Conservation (phyloP, 2,113 vertebrate genomes). For the human region GRCh38 chr1:51088501-51089000, state of each 20-base stretch:
- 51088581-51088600: background rate
- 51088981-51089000: background rate
- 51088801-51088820: constrained; percentile 3
- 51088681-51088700: background rate
- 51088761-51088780: background rate
- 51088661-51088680: constrained; percentile 47
- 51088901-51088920: background rate
- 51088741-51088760: background rate
- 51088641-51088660: constrained; percentile 43
- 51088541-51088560: constrained; percentile 9
- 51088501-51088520: background rate
- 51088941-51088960: background rate
- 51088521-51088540: background rate
- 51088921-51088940: background rate
- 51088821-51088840: background rate
- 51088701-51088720: background rate
- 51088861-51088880: background rate
- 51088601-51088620: background rate
- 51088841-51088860: background rate
- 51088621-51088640: background rate
- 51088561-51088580: background rate
- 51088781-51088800: background rate
- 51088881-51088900: background rate
- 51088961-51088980: background rate
- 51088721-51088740: background rate